Percentiles rank a stretch among this genome's conserved stretches.
These are phyloP conservation scores for Diuraphis noxia DNA, from an alignment of 1,140 invertebrate species.

Conservation along the genomic window DNA sequence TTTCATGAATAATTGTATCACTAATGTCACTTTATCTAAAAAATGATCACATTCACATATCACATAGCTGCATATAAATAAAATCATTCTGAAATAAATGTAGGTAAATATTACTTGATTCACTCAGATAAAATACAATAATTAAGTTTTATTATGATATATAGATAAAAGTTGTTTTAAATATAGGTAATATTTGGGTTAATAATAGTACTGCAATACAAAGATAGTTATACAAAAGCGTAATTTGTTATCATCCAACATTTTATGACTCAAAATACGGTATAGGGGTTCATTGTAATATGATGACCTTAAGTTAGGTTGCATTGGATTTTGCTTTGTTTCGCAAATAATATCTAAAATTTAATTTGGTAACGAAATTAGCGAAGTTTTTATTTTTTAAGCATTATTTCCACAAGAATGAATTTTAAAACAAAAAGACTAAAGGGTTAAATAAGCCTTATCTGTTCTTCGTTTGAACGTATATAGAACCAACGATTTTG, in stretches of 20 bases:
- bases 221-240: constrained; percentile 8
- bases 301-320: constrained; percentile 20
- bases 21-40: neutral
- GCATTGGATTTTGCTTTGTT: constrained; percentile 33
- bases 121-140: neutral
- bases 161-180: constrained; percentile 19
- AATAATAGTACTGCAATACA: constrained; percentile 5
- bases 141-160: constrained; percentile 9
- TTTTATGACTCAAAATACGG: neutral
- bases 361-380: constrained; percentile 38
- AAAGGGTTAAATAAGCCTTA: constrained; percentile 36
- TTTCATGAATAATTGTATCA: neutral
- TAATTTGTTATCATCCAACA: constrained; percentile 39
- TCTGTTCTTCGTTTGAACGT: constrained; percentile 42
- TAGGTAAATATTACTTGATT: neutral
- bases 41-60: neutral
- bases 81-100: neutral
- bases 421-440: constrained; percentile 32
- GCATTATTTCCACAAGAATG: constrained; percentile 35
- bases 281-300: constrained; percentile 29
- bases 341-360: constrained; percentile 21
- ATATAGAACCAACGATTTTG: constrained; percentile 9
- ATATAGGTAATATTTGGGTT: neutral
- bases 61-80: neutral
- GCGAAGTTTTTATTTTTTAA: constrained; percentile 26